Percentiles rank a stretch among this genome's conserved stretches.
phyloP scores from a whole-genome alignment of 2,888 invertebrate genomes.

The Drymonia ruficornis region DNA sequence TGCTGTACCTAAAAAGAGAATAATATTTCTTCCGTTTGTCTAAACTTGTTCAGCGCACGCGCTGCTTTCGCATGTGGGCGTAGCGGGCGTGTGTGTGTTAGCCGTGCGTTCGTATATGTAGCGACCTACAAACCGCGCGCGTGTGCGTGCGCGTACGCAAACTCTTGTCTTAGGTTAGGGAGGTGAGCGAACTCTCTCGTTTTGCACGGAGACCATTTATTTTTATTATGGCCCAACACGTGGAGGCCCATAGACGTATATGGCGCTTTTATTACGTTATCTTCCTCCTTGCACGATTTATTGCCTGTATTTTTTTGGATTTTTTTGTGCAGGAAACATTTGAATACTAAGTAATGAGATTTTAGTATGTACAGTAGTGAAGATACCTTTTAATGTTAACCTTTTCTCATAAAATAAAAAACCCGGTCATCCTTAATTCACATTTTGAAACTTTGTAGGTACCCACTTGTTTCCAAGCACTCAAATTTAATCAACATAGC shows the following conservation, averaged over 20 bases:
- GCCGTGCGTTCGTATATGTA: constrained; percentile 41
- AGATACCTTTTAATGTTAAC: too few species aligned
- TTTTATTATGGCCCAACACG: constrained; percentile 81
- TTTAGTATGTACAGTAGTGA: too few species aligned
- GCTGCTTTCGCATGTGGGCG: constrained; percentile 63
- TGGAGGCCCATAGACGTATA: constrained; percentile 63
- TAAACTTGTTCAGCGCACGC: constrained; percentile 82
- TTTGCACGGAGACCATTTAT: constrained; percentile 78
- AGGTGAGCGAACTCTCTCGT: constrained; percentile 81
- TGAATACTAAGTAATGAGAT: too few species aligned
- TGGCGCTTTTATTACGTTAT: constrained; percentile 70
- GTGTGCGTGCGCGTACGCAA: constrained; percentile 68
- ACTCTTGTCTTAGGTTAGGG: constrained; percentile 85
- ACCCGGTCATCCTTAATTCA: constrained; percentile 13
- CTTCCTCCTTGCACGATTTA: constrained; percentile 62
- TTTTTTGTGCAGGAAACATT: too few species aligned
- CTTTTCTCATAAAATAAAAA: constrained; percentile 24
- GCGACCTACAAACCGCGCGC: constrained; percentile 57
- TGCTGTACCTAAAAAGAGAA: constrained; percentile 79
- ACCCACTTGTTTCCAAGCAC: too few species aligned
- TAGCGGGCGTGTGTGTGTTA: constrained; percentile 47
- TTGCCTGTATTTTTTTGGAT: constrained; percentile 1
- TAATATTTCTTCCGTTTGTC: constrained; percentile 84
- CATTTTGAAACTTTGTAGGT: too few species aligned
- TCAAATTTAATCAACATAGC: too few species aligned